These are phyloP conservation scores for Columba janthina DNA, from an alignment of 2,113 vertebrate species.

Conservation along the genomic window DNA sequence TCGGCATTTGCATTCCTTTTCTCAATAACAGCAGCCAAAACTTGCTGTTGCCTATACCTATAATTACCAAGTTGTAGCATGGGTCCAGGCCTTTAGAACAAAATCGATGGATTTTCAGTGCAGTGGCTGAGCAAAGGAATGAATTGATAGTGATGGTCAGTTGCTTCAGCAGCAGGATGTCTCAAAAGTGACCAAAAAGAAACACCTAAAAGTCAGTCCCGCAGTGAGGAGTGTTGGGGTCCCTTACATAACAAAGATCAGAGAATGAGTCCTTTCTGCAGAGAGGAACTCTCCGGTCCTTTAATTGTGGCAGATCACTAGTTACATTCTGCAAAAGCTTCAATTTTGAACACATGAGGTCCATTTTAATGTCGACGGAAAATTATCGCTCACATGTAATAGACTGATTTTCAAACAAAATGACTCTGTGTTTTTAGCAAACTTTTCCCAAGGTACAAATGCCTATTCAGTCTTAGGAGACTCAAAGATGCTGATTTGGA, in stretches of 20 bases:
- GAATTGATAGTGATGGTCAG: background rate
- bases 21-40: background rate
- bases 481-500: background rate
- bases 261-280: conserved; percentile 11
- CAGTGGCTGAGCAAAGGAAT: background rate
- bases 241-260: background rate
- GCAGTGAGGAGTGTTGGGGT: background rate
- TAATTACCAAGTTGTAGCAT: background rate
- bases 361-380: background rate
- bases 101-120: background rate
- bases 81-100: background rate
- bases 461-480: background rate
- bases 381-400: background rate
- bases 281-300: background rate
- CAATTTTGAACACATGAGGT: background rate
- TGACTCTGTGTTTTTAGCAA: background rate
- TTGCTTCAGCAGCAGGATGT: background rate
- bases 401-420: conserved; percentile 4
- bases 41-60: background rate
- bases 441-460: background rate
- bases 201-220: background rate
- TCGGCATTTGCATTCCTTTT: background rate
- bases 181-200: background rate
- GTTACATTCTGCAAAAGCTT: background rate
- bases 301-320: conserved; percentile 2